Percentiles rank a stretch among this genome's conserved stretches.
Conservation (phyloP, 92 coral and sea anemone species). For the Zoanthus sansibaricus region DNA sequence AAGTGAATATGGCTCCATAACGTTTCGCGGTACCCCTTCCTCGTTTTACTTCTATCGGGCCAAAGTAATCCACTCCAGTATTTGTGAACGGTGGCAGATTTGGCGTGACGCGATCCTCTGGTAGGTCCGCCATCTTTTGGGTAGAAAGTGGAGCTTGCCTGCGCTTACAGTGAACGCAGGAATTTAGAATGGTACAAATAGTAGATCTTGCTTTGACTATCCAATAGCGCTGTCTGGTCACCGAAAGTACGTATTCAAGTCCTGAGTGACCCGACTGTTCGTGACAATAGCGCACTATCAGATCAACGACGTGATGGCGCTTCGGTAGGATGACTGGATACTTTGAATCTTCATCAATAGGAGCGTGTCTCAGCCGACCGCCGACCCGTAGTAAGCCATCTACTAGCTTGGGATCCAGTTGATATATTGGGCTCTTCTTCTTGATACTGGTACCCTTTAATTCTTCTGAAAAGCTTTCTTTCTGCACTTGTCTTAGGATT, state of each 20-base stretch:
- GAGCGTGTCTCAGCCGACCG: slow-evolving; percentile 29
- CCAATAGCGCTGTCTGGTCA: slow-evolving; percentile 15
- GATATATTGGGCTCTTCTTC: slow-evolving; percentile 18
- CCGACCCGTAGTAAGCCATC: slow-evolving; percentile 24
- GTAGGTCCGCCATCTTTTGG: slow-evolving; percentile 58
- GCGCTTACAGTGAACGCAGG: slow-evolving; percentile 37
- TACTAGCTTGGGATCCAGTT: slow-evolving; percentile 24
- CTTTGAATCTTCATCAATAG: slow-evolving; percentile 1
- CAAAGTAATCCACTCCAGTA: slow-evolving; percentile 42
- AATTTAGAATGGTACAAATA: slow-evolving; percentile 13
- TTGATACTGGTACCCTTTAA: not conserved
- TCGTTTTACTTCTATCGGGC: slow-evolving; percentile 32
- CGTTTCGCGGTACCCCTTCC: slow-evolving; percentile 45
- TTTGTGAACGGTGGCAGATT: slow-evolving; percentile 32
- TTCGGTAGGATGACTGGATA: slow-evolving; percentile 25
- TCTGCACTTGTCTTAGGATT: slow-evolving; percentile 30
- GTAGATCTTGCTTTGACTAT: slow-evolving; percentile 16
- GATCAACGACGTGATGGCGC: slow-evolving; percentile 1
- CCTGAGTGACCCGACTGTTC: not conserved
- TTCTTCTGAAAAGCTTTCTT: slow-evolving; percentile 34
- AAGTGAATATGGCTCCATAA: slow-evolving; percentile 49
- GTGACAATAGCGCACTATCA: not conserved
- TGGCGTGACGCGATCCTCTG: slow-evolving; percentile 37
- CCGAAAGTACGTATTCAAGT: slow-evolving; percentile 1
- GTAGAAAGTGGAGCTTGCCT: slow-evolving; percentile 36